Base-by-base conservation (phyloP, 1,140 invertebrate species). In the Melitaea cinxia region DNA sequence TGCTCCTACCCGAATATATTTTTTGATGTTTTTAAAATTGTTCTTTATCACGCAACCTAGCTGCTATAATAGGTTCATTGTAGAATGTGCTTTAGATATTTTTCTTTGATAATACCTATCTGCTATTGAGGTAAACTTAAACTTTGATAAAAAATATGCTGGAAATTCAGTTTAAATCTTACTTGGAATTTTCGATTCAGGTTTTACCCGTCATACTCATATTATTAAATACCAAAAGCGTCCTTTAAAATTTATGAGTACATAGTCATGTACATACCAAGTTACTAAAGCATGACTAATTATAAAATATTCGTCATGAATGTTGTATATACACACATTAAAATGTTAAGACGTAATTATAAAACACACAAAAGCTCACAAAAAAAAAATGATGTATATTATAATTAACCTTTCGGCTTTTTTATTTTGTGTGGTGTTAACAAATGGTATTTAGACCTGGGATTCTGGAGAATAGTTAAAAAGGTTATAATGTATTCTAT, bases 11-110 rank as follows among this genome's bases (percentile, higher is more conserved):
- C 42, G 42, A 47, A 47, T 21, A 47, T 47, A 17, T 47, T 47
- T 47, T 47, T 33, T 30, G 50, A 53, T 33, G 52, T 54, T 54
- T 54, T 54, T 15, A 15, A 54, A 54, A 54, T 35, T 54, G 52
- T 47, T 47, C 42, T 12, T 21, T 47, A 12, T 21, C 42, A 47
- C 42, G 42, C 42, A 7, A 45, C 42, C 2, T 4, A 23, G 42
- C 10, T 45, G 5, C 17, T 45, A 45, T 23, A 47, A 9, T 21
- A 23, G 42, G 9, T 47, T 23, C 21, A 10, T 21, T 47, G 42
- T 23, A 12, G 10, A n/a, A 17, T 19, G 19, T 23, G 21, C 23
- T 1, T 23, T n/a, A 24, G 12, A 47, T 12, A 12, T 47, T 39
- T 15, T 1, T 17, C 37, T 19, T 42, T 5, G 30, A 33, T 33